A percentile compares a stretch with the other conserved stretches of the same genome.
These are phyloP conservation scores for Alouatta palliata DNA, from an alignment of 2,113 vertebrate species.

Conservation along the genomic window DNA sequence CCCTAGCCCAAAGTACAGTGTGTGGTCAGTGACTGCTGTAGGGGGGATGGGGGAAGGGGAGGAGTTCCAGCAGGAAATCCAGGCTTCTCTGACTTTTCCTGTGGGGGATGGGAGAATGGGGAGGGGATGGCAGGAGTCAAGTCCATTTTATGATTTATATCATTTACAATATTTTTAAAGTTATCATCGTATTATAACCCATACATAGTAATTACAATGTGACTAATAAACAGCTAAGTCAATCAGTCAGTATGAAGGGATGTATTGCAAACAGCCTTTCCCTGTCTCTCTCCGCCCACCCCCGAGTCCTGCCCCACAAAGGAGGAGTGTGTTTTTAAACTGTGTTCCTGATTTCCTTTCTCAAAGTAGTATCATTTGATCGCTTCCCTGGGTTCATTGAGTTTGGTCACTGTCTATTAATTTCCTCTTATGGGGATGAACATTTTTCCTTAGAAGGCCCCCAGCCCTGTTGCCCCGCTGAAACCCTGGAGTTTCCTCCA, in stretches of 20 bases:
- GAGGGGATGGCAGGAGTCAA: rapidly evolving
- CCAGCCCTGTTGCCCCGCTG: rapidly evolving
- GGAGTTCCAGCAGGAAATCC: neutral
- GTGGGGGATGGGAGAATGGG: neutral
- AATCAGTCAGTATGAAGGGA: neutral
- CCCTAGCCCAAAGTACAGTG: neutral
- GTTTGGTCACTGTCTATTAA: neutral
- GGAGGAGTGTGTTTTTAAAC: neutral
- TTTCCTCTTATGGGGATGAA: neutral
- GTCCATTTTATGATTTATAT: neutral
- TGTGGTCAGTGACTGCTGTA: neutral
- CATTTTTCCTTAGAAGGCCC: neutral
- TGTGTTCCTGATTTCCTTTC: neutral
- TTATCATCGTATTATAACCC: neutral
- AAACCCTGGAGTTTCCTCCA: neutral
- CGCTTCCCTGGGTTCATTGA: neutral
- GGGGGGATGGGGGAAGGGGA: no score
- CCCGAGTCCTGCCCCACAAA: neutral
- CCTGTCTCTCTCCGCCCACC: neutral
- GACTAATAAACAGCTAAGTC: neutral
- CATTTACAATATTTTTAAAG: neutral
- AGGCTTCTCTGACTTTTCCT: neutral
- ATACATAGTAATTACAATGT: neutral
- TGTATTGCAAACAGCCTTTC: neutral
- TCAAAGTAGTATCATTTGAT: neutral